A percentile compares a stretch with the other conserved stretches of the same genome.
phyloP scores from a whole-genome alignment of 1,140 invertebrate species.

The Pristionchus pacificus region DNA sequence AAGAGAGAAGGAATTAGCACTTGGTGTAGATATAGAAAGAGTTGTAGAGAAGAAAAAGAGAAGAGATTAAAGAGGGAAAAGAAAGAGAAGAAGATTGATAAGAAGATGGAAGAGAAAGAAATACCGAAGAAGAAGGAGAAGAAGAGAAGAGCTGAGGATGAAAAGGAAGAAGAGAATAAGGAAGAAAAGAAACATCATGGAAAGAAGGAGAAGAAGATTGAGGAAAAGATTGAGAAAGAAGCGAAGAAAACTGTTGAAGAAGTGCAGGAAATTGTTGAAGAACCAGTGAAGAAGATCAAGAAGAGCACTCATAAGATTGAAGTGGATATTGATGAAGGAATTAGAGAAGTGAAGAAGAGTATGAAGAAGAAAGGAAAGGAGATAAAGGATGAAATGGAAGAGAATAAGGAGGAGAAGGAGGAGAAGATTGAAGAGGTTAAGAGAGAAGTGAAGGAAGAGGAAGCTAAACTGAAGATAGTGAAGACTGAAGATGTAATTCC shows the following conservation, averaged over 20 bases:
- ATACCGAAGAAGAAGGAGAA: background rate
- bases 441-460: background rate
- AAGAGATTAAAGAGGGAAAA: background rate
- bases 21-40: constrained; percentile 21
- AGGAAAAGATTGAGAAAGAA: background rate
- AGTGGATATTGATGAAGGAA: constrained; percentile 8
- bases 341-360: background rate
- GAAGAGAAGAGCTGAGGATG: background rate
- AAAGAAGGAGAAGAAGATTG: background rate
- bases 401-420: constrained; percentile 2
- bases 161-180: constrained; percentile 13
- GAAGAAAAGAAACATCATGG: background rate
- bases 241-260: background rate
- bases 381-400: background rate
- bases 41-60: constrained; percentile 22
- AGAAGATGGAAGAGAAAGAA: constrained; percentile 5
- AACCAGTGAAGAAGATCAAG: constrained; percentile 7
- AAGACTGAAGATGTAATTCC: too few species aligned
- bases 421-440: background rate
- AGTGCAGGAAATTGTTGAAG: background rate
- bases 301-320: constrained; percentile 1
- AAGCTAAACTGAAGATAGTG: background rate
- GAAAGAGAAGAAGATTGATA: background rate
- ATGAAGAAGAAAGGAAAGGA: constrained; percentile 7
- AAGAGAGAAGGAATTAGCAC: background rate